Evolutionary conservation across 2,113 vertebrate genomes (phyloP).

Genomic region (Suncus etruscus): DNA sequence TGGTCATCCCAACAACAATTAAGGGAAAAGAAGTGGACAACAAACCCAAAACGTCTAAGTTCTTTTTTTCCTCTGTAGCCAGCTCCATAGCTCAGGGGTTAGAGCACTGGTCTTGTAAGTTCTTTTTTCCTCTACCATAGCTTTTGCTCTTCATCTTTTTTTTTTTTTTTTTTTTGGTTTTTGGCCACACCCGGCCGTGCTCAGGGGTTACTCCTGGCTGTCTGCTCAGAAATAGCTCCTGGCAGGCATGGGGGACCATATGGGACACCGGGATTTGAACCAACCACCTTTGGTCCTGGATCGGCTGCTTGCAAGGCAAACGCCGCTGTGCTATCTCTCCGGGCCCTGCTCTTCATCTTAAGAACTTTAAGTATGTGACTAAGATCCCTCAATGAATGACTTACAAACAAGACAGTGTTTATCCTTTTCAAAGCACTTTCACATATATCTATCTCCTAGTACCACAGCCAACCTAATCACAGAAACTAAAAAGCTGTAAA

Average conservation of each 20-base stretch:
- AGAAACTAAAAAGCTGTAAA: conserved; percentile 54
- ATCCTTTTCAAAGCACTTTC: conserved; percentile 55
- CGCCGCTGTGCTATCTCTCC: too few species aligned
- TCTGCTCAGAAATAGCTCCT: too few species aligned
- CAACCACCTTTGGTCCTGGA: too few species aligned
- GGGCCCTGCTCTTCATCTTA: conserved; percentile 54
- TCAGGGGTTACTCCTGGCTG: too few species aligned
- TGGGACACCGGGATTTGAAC: too few species aligned
- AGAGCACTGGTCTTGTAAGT: background rate
- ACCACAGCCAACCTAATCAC: conserved; percentile 29
- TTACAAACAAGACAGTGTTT: conserved; percentile 47
- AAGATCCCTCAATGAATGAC: conserved; percentile 36
- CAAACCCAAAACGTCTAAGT: background rate
- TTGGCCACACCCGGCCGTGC: too few species aligned
- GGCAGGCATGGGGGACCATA: too few species aligned
- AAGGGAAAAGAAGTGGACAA: too few species aligned
- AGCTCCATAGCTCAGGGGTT: too few species aligned
- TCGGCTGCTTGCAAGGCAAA: too few species aligned
- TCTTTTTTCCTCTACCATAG: conserved; percentile 45
- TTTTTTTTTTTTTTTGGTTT: too few species aligned
- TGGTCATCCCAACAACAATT: too few species aligned
- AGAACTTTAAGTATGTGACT: background rate
- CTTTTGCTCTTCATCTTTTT: conserved; percentile 50
- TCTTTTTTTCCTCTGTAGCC: background rate
- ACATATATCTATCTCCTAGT: conserved; percentile 50